Conservation (phyloP, 2,888 invertebrate genomes). For the Trichogramma dendrolimi region DNA sequence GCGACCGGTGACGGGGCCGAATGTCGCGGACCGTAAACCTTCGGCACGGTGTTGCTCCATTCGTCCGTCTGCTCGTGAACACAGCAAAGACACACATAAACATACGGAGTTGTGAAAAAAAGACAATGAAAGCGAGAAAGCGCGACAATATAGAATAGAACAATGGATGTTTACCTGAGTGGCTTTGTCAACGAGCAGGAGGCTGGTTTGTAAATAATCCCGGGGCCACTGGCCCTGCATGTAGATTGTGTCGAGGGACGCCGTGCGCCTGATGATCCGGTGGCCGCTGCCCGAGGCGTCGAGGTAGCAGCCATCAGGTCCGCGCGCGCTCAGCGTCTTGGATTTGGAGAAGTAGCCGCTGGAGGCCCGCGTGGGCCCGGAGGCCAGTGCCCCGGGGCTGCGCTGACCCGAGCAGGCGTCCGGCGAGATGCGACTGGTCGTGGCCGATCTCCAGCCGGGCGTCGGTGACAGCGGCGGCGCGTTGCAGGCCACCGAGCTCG, state of each 20-base stretch:
- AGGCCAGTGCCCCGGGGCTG: slow-evolving; percentile 69
- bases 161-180: slow-evolving; percentile 62
- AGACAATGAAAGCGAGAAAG: too few species aligned
- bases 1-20: slow-evolving; percentile 40
- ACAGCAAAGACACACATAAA: too few species aligned
- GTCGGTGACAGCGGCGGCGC: slow-evolving; percentile 20
- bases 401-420: slow-evolving; percentile 67
- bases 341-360: slow-evolving; percentile 52
- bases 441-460: slow-evolving; percentile 56
- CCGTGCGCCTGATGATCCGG: slow-evolving; percentile 69
- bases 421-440: slow-evolving; percentile 58
- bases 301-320: slow-evolving; percentile 46
- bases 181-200: slow-evolving; percentile 70
- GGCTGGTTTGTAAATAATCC: slow-evolving; percentile 66
- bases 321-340: slow-evolving; percentile 53
- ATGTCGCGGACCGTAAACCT: too few species aligned
- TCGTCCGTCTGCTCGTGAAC: slow-evolving; percentile 63
- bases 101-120: too few species aligned
- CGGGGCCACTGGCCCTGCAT: slow-evolving; percentile 75
- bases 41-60: slow-evolving; percentile 50
- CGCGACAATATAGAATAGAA: slow-evolving; percentile 1
- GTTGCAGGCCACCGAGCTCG: too few species aligned
- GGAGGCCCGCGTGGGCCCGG: slow-evolving; percentile 59
- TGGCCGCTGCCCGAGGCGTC: slow-evolving; percentile 55
- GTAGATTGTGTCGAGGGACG: slow-evolving; percentile 75